Base-by-base conservation (phyloP, 2,113 vertebrate species). In the Puma concolor region DNA sequence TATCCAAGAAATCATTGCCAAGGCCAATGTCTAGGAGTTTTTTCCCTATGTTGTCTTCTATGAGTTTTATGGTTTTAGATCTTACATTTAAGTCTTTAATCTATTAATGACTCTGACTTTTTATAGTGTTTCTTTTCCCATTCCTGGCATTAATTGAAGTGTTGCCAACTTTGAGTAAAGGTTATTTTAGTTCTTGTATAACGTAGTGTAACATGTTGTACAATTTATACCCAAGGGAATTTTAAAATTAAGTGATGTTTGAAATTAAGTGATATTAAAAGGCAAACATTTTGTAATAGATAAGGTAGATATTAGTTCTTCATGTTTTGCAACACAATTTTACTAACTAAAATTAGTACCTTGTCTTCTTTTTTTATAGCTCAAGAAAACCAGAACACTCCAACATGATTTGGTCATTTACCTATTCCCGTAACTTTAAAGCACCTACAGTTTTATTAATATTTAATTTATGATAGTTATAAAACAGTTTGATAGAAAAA, bases 211-310 rank as follows among this genome's bases (percentile, higher is more conserved):
- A 66, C 41, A 92, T 67, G 29, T 48, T 79, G 29, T 17, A 98
- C 31, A 97, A 95, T 95, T 93, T 94, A 82, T 88, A 95, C 80
- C 76, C 80, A 23, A 27, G 36, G 87, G 91, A 69, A 97, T 95
- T 98, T 95, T 97, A 0, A 97, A 97, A 98, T 98, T 94, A 96
- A 98, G 84, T 82, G 71, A 92, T 96, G 21, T 98, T 95, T 98
- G 0, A 97, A 97, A 98, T 98, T 94, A 96, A 98, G 84, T 82
- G 71, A 92, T 96, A 88, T 36, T 0, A 10, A 96, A 94, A 96
- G 69, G 33, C 60, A 38, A 97, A 92, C 89, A 94, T 92, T 93
- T 98, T 95, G 88, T 94, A 82, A 41, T 85, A n/a, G 36, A 36
- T 71, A 83, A 31, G 1, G 1, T 36, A 92, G 72, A 60, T 91